Evolutionary conservation across 2,113 vertebrate genomes (phyloP).

Genomic region (Tiliqua scincoides): DNA sequence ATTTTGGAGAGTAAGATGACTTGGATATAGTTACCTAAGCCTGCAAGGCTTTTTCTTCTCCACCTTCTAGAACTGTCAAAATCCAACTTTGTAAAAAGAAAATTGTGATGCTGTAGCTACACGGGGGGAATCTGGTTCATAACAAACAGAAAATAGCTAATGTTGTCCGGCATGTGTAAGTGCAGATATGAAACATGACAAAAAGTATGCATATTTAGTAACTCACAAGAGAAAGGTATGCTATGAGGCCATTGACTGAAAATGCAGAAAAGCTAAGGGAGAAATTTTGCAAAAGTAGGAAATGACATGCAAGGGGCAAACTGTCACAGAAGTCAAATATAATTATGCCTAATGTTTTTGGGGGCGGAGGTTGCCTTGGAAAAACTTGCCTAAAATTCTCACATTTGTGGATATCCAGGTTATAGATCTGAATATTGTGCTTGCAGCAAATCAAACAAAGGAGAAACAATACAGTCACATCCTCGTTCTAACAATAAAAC

Average conservation of each 20-base stretch:
- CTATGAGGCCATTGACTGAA: slow-evolving; percentile 25
- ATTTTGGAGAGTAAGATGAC: not conserved
- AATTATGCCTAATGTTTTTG: not conserved
- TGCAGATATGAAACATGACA: not conserved
- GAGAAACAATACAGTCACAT: not conserved
- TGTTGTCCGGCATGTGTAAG: slow-evolving; percentile 22
- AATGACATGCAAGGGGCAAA: not conserved
- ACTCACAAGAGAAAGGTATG: slow-evolving; percentile 51
- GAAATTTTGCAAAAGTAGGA: not conserved
- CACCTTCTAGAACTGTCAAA: not conserved
- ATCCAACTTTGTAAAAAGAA: not conserved
- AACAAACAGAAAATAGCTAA: slow-evolving; percentile 31
- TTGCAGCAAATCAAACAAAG: not conserved
- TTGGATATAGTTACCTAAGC: not conserved
- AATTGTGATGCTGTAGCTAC: not conserved
- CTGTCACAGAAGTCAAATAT: not conserved
- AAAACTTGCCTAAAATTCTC: not conserved
- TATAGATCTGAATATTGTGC: not conserved
- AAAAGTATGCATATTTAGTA: not conserved
- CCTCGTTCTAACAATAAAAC: not conserved
- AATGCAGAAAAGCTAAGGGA: slow-evolving; percentile 25
- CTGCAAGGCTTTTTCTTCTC: not conserved
- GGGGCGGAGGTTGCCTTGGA: not conserved
- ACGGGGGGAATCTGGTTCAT: not conserved
- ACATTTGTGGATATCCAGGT: not conserved